Evolutionary conservation across 2,888 invertebrate genomes (phyloP).

Genomic region (Synanthedon myopaeformis): DNA sequence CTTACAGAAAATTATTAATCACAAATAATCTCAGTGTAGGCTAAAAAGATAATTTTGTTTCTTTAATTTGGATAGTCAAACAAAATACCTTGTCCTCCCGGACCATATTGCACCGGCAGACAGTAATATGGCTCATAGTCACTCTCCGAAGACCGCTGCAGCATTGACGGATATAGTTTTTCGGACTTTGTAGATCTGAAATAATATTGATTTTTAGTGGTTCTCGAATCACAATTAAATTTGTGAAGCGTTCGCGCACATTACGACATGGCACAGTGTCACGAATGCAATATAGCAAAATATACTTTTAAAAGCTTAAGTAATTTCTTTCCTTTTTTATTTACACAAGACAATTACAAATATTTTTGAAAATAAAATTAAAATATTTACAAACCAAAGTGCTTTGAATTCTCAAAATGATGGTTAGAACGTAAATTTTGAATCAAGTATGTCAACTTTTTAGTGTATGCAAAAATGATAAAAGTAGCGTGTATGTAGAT

Average conservation of each 20-base stretch:
- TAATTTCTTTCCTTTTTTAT: no score
- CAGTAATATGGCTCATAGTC: slow-evolving; percentile 90
- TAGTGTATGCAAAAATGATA: no score
- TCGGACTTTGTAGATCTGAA: slow-evolving; percentile 94
- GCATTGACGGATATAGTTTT: slow-evolving; percentile 93
- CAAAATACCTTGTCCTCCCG: slow-evolving; percentile 72
- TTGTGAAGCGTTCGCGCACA: slow-evolving; percentile 13
- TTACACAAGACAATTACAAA: no score
- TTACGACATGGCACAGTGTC: slow-evolving; percentile 22
- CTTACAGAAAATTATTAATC: background rate
- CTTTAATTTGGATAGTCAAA: background rate
- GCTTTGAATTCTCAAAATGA: no score
- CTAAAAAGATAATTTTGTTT: slow-evolving; percentile 14
- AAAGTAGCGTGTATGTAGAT: no score
- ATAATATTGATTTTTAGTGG: slow-evolving; percentile 8
- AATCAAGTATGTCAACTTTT: no score
- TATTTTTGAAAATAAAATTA: no score
- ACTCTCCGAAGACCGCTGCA: slow-evolving; percentile 83
- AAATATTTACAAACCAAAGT: no score
- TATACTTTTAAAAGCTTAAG: background rate
- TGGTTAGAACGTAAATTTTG: no score
- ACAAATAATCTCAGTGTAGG: no score
- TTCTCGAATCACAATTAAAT: slow-evolving; percentile 1
- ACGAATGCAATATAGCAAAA: slow-evolving; percentile 17
- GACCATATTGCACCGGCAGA: slow-evolving; percentile 76